Evolutionary conservation across 2,888 invertebrate species (phyloP).

Genomic region (Papilio protenor): DNA sequence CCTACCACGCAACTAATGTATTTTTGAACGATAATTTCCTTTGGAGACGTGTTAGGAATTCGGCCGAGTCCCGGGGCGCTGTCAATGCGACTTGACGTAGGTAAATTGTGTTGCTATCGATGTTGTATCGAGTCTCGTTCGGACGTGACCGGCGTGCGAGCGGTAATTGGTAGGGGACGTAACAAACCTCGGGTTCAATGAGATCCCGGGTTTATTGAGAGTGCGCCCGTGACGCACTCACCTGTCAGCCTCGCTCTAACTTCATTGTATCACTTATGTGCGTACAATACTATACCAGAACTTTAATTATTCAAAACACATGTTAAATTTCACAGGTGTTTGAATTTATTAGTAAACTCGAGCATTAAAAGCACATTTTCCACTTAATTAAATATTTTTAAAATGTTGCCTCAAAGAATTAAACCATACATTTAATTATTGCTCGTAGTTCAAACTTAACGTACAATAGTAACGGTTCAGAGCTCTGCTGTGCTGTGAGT

Average conservation of each 20-base stretch:
- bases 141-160: conserved; percentile 48
- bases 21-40: conserved; percentile 54
- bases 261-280: neutral
- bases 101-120: conserved; percentile 66
- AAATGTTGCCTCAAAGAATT: too few species aligned
- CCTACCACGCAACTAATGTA: conserved; percentile 43
- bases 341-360: neutral
- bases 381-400: neutral
- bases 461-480: neutral
- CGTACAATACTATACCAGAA: neutral
- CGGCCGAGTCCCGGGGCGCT: conserved; percentile 49
- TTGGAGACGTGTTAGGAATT: conserved; percentile 49
- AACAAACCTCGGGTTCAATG: conserved; percentile 43
- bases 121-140: conserved; percentile 47
- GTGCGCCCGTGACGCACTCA: conserved; percentile 8
- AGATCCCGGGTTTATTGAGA: conserved; percentile 24
- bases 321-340: neutral
- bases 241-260: conserved; percentile 8
- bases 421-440: neutral
- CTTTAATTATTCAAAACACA: neutral
- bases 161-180: conserved; percentile 50
- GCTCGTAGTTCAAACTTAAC: neutral
- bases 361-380: neutral
- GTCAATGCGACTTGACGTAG: conserved; percentile 61
- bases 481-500: neutral